Evolutionary conservation across 2,113 vertebrate species (phyloP).

Genomic region (Chloropsis cyanopogon): DNA sequence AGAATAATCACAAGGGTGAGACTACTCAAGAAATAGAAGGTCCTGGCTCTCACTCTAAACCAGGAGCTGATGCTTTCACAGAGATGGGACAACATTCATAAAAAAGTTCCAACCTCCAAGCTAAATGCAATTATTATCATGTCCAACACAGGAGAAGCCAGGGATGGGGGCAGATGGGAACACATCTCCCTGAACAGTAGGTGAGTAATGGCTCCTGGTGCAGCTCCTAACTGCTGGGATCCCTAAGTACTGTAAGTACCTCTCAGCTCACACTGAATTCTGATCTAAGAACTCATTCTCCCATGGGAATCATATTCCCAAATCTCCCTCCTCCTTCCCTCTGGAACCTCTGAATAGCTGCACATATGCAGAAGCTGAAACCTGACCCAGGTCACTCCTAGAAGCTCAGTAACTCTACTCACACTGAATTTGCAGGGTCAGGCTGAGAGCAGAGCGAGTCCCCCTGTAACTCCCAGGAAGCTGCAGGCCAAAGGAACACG

Average conservation of each 20-base stretch:
- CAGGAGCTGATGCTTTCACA: background rate
- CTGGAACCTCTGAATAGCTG: background rate
- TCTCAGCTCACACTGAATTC: background rate
- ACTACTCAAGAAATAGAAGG: background rate
- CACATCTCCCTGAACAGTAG: background rate
- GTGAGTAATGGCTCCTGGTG: background rate
- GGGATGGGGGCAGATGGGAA: background rate
- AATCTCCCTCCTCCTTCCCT: background rate
- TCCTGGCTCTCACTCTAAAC: background rate
- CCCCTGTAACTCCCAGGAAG: background rate
- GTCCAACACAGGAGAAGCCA: background rate
- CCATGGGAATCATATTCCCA: slow-evolving; percentile 7
- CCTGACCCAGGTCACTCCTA: background rate
- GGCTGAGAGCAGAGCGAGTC: background rate
- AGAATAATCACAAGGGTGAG: background rate
- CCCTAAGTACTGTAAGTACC: background rate
- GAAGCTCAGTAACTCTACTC: background rate
- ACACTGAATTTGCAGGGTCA: background rate
- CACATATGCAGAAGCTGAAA: background rate
- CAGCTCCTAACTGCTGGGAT: background rate
- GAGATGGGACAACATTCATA: background rate
- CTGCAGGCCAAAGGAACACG: background rate
- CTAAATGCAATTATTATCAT: background rate
- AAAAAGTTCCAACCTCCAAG: background rate
- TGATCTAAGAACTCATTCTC: background rate